Conservation (phyloP, 2,797 vertebrate species). For the Hirundo rustica region DNA sequence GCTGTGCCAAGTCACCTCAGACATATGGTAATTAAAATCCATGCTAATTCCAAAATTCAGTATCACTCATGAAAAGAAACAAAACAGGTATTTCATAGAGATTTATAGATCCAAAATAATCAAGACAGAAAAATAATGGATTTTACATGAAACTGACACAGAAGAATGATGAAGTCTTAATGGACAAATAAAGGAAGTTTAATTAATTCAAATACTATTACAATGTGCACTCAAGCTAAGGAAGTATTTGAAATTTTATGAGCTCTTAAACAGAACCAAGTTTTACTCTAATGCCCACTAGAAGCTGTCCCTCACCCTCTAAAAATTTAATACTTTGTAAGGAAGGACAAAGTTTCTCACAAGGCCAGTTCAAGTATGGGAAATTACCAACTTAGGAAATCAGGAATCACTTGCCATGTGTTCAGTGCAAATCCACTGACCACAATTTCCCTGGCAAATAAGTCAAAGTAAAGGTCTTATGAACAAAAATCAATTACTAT, state of each 20-base stretch:
- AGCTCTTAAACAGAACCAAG: neutral
- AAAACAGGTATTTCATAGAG: neutral
- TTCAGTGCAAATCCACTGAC: neutral
- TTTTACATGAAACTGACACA: neutral
- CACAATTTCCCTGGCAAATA: neutral
- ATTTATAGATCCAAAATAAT: neutral
- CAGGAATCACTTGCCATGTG: neutral
- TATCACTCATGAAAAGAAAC: accelerated
- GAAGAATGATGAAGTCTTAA: neutral
- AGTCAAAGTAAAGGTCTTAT: neutral
- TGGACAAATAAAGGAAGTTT: neutral
- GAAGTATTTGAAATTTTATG: neutral
- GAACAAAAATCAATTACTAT: neutral
- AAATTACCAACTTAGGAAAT: neutral
- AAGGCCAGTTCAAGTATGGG: neutral
- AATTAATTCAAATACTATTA: neutral
- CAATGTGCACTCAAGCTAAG: neutral
- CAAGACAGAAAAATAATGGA: neutral
- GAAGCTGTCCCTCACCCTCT: neutral
- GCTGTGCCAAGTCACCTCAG: neutral
- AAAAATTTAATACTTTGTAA: neutral
- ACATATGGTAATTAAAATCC: neutral
- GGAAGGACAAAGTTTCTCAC: neutral
- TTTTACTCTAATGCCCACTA: neutral
- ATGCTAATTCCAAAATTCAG: neutral